phyloP scores from a whole-genome alignment of 2,888 invertebrate species.

The Dynastes hyllus region DNA sequence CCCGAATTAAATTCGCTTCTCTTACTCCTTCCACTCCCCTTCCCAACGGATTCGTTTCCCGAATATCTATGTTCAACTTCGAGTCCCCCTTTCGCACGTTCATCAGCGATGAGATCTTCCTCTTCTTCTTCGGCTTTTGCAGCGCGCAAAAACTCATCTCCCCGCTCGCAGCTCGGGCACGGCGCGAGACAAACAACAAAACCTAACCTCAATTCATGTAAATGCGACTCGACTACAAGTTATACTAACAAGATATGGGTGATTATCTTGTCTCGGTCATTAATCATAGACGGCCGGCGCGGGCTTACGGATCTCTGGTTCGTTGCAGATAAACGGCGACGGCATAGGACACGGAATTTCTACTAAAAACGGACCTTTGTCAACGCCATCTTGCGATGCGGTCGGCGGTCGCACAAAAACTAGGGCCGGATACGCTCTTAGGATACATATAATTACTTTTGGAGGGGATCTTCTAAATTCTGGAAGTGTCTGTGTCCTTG shows the following conservation, averaged over 20 bases:
- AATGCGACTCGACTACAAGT: conserved; percentile 56
- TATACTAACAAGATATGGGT: conserved; percentile 60
- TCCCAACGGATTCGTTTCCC: neutral
- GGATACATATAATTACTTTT: neutral
- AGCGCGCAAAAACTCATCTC: conserved; percentile 11
- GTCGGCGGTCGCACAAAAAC: conserved; percentile 42
- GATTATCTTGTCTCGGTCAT: conserved; percentile 60
- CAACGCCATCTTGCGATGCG: conserved; percentile 61
- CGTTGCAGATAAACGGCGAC: conserved; percentile 51
- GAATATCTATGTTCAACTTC: neutral
- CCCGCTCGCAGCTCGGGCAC: neutral
- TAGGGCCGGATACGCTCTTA: neutral
- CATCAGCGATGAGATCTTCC: neutral
- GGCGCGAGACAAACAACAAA: conserved; percentile 50
- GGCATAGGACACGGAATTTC: conserved; percentile 54
- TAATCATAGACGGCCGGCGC: conserved; percentile 57
- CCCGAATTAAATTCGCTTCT: conserved; percentile 33
- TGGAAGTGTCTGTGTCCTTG: neutral
- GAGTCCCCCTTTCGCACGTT: neutral
- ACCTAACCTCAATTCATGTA: conserved; percentile 57
- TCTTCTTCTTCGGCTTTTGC: neutral
- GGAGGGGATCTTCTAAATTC: neutral
- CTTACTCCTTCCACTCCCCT: neutral
- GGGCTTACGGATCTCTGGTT: conserved; percentile 41
- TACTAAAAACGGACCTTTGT: conserved; percentile 62